phyloP scores from a whole-genome alignment of 2,113 vertebrate species.

The Corythornis vintsioides region DNA sequence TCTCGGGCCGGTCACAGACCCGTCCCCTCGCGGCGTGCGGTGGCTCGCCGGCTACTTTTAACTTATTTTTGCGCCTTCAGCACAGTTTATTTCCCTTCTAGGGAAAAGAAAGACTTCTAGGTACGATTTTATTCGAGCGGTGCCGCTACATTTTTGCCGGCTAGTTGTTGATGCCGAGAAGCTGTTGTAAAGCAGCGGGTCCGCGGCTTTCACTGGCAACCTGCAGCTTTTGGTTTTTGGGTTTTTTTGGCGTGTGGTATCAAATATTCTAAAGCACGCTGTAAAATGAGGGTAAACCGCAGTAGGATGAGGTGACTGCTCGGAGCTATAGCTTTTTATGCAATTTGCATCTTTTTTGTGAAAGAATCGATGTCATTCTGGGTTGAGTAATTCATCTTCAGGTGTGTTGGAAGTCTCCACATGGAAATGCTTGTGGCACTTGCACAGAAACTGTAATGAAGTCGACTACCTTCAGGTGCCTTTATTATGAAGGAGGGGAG shows the following conservation, averaged over 20 bases:
- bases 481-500: neutral
- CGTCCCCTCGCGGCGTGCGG: neutral
- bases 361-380: rapidly evolving
- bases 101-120: neutral
- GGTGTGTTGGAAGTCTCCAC: neutral
- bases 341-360: neutral
- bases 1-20: no score
- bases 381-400: neutral
- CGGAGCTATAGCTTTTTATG: rapidly evolving
- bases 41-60: neutral
- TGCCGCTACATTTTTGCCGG: neutral
- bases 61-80: rapidly evolving
- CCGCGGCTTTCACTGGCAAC: neutral
- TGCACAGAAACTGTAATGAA: neutral
- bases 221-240: no score
- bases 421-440: neutral
- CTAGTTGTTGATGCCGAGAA: rapidly evolving
- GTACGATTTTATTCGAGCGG: rapidly evolving
- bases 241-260: rapidly evolving
- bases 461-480: neutral
- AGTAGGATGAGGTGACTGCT: neutral
- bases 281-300: neutral
- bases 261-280: rapidly evolving
- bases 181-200: neutral
- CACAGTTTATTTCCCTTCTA: neutral